phyloP scores from a whole-genome alignment of 92 coral and sea anemone species.

The Epizoanthus fatuus region DNA sequence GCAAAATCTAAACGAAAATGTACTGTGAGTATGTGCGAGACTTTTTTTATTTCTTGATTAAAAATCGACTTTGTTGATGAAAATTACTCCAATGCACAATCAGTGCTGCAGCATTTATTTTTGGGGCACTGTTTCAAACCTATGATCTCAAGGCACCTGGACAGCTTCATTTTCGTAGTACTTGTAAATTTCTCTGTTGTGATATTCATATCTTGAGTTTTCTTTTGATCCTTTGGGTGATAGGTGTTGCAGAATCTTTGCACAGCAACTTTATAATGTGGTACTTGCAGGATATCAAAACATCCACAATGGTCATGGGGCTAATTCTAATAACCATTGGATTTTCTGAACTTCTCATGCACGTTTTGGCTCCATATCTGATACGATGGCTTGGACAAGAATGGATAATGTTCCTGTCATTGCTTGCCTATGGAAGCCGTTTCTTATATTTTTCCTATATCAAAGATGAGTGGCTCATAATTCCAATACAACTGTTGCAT shows the following conservation, averaged over 20 bases:
- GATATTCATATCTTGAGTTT: constrained; percentile 79
- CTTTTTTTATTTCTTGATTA: too few relatives aligned
- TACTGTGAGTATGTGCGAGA: too few relatives aligned
- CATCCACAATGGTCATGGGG: constrained; percentile 86
- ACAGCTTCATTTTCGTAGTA: constrained; percentile 74
- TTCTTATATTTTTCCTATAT: constrained; percentile 88
- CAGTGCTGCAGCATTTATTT: constrained; percentile 73
- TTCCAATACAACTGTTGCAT: constrained; percentile 90
- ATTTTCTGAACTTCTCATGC: constrained; percentile 85
- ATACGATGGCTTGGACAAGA: constrained; percentile 85
- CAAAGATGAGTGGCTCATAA: constrained; percentile 74
- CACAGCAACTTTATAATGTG: constrained; percentile 95
- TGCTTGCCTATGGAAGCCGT: constrained; percentile 83
- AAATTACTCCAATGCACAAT: too few relatives aligned
- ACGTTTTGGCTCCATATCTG: constrained; percentile 75
- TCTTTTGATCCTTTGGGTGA: constrained; percentile 77
- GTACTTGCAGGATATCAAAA: constrained; percentile 93
- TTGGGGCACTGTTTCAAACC: constrained; percentile 77
- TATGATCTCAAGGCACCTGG: constrained; percentile 80
- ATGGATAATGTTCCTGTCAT: constrained; percentile 82
- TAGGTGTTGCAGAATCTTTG: constrained; percentile 96
- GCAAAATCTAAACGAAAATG: too few relatives aligned
- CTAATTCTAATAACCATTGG: constrained; percentile 75
- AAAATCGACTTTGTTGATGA: too few relatives aligned
- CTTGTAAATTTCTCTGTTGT: constrained; percentile 78